Evolutionary conservation across 2,113 vertebrate species (phyloP).

Genomic region (Sisor rabdophorus): DNA sequence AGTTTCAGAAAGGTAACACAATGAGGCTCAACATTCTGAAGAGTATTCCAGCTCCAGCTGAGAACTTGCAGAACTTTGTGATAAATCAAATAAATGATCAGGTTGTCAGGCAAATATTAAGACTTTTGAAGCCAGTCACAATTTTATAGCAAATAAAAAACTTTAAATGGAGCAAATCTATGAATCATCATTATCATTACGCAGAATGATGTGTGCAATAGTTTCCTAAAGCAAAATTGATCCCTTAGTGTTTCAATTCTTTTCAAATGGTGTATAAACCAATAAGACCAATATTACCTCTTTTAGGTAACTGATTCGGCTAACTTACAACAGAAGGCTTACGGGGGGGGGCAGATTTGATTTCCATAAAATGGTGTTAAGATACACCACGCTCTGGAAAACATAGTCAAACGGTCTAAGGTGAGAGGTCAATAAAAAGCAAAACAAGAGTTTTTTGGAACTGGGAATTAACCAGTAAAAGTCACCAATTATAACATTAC

Average conservation of each 20-base stretch:
- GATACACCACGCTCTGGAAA: background rate
- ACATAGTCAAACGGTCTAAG: background rate
- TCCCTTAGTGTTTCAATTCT: background rate
- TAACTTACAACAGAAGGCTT: background rate
- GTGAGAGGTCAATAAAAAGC: no score
- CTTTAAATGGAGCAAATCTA: background rate
- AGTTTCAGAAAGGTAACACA: conserved; percentile 11
- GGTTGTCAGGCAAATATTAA: conserved; percentile 27
- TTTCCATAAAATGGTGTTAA: conserved; percentile 8
- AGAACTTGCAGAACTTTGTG: conserved; percentile 12
- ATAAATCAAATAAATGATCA: conserved; percentile 41
- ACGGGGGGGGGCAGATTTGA: background rate
- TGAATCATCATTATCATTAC: conserved; percentile 21
- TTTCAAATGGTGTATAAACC: background rate
- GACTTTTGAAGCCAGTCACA: conserved; percentile 8
- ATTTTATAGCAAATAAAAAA: conserved; percentile 22
- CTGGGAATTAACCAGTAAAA: no score
- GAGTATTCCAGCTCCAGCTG: conserved; percentile 15
- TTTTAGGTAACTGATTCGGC: background rate
- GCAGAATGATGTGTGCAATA: conserved; percentile 3
- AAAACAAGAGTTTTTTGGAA: no score
- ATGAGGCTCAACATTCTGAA: conserved; percentile 2
- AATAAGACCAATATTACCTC: background rate
- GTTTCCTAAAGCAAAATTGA: conserved; percentile 1
- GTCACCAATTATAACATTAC: no score